Conservation (phyloP, 2,797 vertebrate species). For the Enteromius argenteus region DNA sequence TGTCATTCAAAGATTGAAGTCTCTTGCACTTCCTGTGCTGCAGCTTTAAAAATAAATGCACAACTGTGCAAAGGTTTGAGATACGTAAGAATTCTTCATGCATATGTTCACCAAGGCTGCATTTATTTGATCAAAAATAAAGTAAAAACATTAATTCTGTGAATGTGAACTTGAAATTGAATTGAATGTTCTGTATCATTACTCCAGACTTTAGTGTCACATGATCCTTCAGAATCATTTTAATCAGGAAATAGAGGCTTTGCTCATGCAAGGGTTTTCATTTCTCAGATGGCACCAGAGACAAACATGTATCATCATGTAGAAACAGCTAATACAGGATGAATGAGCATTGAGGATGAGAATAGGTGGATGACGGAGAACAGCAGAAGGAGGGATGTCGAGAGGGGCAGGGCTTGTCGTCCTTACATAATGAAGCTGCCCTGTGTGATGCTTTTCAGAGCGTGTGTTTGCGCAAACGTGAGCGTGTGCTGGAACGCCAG, state of each 20-base stretch:
- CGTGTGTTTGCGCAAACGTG: constrained; percentile 50
- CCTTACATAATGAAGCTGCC: constrained; percentile 75
- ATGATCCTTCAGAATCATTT: not conserved
- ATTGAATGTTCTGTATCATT: not conserved
- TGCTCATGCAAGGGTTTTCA: not conserved
- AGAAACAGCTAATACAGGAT: constrained; percentile 14
- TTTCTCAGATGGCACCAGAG: not conserved
- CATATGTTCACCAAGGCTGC: not conserved
- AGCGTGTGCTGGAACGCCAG: constrained; percentile 55
- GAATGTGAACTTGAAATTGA: not conserved
- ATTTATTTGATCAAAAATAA: no score
- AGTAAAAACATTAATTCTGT: not conserved
- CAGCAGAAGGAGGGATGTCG: not conserved
- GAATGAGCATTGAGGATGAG: constrained; percentile 47
- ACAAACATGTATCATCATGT: not conserved
- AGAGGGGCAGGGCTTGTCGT: constrained; percentile 69
- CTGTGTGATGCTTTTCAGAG: constrained; percentile 62
- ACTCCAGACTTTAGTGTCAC: not conserved
- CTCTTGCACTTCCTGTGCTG: not conserved
- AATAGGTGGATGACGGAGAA: constrained; percentile 8
- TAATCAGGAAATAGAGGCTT: not conserved
- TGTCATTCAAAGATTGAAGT: not conserved
- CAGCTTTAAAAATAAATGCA: not conserved
- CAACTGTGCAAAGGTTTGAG: not conserved
- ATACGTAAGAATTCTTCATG: no score